Percentiles rank a stretch among this genome's conserved stretches.
phyloP scores from a whole-genome alignment of 1,140 invertebrate species.

The Hestina assimilis region DNA sequence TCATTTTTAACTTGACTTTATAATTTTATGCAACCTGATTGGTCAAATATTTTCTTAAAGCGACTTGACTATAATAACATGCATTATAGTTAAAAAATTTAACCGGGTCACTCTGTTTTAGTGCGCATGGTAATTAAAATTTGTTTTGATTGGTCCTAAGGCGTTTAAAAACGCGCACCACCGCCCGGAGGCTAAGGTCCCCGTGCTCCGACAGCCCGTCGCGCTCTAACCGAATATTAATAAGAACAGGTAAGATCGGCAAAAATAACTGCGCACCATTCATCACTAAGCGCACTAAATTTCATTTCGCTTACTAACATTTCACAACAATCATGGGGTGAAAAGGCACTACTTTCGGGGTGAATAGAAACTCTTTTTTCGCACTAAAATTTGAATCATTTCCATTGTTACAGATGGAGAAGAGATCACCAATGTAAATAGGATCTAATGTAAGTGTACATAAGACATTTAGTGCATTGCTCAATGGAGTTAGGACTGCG shows the following conservation, averaged over 20 bases:
- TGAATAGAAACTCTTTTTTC: too few species aligned
- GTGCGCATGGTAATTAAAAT: neutral
- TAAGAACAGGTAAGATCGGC: neutral
- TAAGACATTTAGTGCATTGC: conserved; percentile 38
- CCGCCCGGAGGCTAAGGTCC: neutral
- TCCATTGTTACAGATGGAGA: conserved; percentile 46
- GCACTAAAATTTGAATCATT: too few species aligned
- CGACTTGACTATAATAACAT: too few species aligned
- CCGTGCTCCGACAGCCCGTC: neutral
- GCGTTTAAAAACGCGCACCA: neutral
- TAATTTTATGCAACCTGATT: too few species aligned
- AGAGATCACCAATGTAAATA: conserved; percentile 54
- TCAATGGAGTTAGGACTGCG: conserved; percentile 37
- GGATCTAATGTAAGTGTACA: conserved; percentile 31
- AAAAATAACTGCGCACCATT: too few species aligned
- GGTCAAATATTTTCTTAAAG: too few species aligned
- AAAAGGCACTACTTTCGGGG: too few species aligned
- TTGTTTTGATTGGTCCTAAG: neutral
- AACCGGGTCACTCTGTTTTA: too few species aligned
- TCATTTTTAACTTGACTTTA: too few species aligned
- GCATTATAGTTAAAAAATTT: too few species aligned
- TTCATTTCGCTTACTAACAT: too few species aligned
- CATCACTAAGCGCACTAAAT: neutral
- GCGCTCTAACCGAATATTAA: neutral
- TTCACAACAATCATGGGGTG: too few species aligned